Evolutionary conservation across 2,113 vertebrate genomes (phyloP).

Genomic region (Seriola dumerili): DNA sequence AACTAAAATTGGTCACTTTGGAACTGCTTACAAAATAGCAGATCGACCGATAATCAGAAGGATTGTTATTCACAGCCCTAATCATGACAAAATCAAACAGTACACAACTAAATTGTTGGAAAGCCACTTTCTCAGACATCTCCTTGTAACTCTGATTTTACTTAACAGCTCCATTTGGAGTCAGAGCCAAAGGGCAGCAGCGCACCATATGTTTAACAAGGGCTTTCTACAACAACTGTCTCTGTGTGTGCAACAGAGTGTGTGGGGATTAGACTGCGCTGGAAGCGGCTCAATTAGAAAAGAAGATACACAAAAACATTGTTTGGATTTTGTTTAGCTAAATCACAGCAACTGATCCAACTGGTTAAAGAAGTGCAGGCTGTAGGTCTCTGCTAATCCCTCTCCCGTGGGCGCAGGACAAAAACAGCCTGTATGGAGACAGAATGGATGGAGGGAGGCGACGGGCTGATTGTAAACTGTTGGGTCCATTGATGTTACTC

Average conservation of each 20-base stretch:
- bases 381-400: conserved; percentile 10
- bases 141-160: background rate
- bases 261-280: conserved; percentile 7
- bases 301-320: conserved; percentile 39
- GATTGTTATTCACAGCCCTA: too few species aligned
- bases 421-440: conserved; percentile 13
- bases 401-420: conserved; percentile 23
- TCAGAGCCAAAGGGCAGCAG: conserved; percentile 11
- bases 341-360: conserved; percentile 57
- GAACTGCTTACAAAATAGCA: background rate
- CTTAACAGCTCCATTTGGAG: background rate
- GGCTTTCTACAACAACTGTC: background rate
- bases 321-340: conserved; percentile 36
- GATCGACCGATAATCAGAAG: background rate
- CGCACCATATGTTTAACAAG: conserved; percentile 14
- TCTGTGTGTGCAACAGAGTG: conserved; percentile 6
- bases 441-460: background rate
- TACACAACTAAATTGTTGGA: background rate
- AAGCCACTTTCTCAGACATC: background rate
- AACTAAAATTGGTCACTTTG: too few species aligned
- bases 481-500: background rate
- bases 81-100: background rate
- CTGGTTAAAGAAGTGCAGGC: conserved; percentile 40
- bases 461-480: background rate
- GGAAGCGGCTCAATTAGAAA: conserved; percentile 28